A percentile compares a stretch with the other conserved stretches of the same genome.
Evolutionary conservation across 2,113 vertebrate species (phyloP).

Genomic region (Synchiropus splendidus): DNA sequence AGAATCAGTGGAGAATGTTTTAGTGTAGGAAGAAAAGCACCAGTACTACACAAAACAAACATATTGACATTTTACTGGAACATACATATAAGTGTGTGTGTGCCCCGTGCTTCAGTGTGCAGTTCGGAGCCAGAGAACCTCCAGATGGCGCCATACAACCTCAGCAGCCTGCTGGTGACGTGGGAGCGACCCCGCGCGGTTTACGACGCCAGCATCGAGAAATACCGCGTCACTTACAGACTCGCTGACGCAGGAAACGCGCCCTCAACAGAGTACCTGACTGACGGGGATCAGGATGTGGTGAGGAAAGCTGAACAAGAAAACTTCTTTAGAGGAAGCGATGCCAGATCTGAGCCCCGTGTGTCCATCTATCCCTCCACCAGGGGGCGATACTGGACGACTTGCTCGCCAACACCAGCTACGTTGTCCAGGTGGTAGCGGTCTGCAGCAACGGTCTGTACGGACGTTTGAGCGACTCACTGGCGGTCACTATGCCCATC

Average conservation of each 20-base stretch:
- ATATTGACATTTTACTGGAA: too few relatives aligned
- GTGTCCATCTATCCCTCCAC: conserved; percentile 18
- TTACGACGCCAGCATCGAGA: conserved; percentile 84
- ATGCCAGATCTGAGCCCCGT: not conserved
- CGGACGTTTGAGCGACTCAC: conserved; percentile 79
- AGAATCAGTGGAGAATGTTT: too few relatives aligned
- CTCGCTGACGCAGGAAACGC: conserved; percentile 63
- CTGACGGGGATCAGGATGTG: conserved; percentile 97
- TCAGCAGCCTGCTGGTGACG: conserved; percentile 84
- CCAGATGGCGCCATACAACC: conserved; percentile 79
- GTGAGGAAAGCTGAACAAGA: conserved; percentile 64
- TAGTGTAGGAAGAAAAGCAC: too few relatives aligned
- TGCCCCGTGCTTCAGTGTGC: conserved; percentile 71
- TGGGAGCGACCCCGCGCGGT: conserved; percentile 94
- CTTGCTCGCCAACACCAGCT: conserved; percentile 83
- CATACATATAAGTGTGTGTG: too few relatives aligned
- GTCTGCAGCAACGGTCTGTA: conserved; percentile 84
- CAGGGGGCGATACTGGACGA: conserved; percentile 92
- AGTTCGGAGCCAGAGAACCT: conserved; percentile 93
- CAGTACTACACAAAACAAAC: too few relatives aligned
- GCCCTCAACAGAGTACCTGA: conserved; percentile 74
- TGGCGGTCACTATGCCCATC: conserved; percentile 78
- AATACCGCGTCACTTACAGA: conserved; percentile 82
- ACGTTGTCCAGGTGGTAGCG: conserved; percentile 86
- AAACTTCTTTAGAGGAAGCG: not conserved